phyloP scores from a whole-genome alignment of 2,113 vertebrate species.

The Panthera tigris region DNA sequence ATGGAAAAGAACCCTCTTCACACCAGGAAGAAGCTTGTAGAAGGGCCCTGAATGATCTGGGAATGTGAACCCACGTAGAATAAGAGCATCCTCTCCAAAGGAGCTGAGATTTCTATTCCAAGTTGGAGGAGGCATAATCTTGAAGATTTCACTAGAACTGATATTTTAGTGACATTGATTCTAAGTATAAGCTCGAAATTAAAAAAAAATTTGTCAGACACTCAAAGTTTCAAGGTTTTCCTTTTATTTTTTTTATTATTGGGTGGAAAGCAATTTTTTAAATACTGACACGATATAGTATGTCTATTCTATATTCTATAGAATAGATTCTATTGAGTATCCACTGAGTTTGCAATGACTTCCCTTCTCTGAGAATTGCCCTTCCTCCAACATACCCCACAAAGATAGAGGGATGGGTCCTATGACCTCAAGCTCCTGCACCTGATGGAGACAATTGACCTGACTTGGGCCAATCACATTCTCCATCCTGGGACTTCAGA shows the following conservation, averaged over 20 bases:
- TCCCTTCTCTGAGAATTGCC: neutral
- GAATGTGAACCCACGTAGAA: neutral
- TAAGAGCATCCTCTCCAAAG: neutral
- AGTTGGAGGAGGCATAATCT: neutral
- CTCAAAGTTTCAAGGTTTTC: neutral
- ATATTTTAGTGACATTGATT: neutral
- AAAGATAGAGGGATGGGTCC: neutral
- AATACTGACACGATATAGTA: neutral
- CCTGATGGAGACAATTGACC: neutral
- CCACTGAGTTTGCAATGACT: neutral
- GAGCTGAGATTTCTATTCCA: neutral
- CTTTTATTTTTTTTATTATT: neutral
- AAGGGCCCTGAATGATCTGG: neutral
- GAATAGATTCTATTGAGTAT: neutral
- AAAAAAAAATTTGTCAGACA: neutral
- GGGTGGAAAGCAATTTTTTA: neutral
- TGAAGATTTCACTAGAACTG: neutral
- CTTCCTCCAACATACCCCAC: neutral
- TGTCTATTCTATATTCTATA: neutral
- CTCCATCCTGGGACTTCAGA: neutral
- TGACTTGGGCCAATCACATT: neutral
- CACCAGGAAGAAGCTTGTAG: neutral
- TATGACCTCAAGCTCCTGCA: neutral
- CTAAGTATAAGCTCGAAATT: neutral
- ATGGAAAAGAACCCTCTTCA: neutral